A percentile compares a stretch with the other conserved stretches of the same genome.
Evolutionary conservation across 2,113 vertebrate genomes (phyloP).

Genomic region (Megaptera novaeangliae): DNA sequence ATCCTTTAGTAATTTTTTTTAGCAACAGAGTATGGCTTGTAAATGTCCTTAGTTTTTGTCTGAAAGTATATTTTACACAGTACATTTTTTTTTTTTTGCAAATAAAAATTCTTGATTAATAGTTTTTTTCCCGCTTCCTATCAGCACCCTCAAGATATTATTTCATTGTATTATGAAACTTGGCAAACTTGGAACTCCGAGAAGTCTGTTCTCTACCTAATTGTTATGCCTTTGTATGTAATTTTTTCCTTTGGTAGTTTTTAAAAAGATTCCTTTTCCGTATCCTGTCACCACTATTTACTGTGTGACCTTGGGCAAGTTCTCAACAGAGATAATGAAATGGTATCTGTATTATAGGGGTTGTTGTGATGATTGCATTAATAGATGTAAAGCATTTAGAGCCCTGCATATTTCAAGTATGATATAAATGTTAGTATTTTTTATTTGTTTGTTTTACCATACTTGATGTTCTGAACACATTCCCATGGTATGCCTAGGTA

Average conservation of each 20-base stretch:
- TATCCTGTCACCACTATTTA: background rate
- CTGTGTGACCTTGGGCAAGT: background rate
- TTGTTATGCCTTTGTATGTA: background rate
- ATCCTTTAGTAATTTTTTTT: background rate
- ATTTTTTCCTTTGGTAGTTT: background rate
- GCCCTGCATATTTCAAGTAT: background rate
- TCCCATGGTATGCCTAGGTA: background rate
- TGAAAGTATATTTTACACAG: background rate
- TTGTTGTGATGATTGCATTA: background rate
- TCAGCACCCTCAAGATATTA: background rate
- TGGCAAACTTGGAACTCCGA: background rate
- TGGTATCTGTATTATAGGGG: background rate
- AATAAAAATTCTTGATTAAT: background rate
- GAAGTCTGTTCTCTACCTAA: background rate
- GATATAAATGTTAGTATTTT: background rate
- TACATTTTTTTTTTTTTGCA: background rate
- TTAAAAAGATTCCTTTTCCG: background rate
- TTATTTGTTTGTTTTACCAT: background rate
- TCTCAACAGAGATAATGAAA: background rate
- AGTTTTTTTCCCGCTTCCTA: background rate
- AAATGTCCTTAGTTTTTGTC: background rate
- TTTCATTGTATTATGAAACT: conserved; percentile 11
- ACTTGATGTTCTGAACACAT: background rate
- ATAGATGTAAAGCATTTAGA: background rate
- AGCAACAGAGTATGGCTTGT: background rate